Evolutionary conservation across 2,113 vertebrate species (phyloP), one percentile per base, ranked within the genome.

Genomic region (Plotosus lineatus): DNA sequence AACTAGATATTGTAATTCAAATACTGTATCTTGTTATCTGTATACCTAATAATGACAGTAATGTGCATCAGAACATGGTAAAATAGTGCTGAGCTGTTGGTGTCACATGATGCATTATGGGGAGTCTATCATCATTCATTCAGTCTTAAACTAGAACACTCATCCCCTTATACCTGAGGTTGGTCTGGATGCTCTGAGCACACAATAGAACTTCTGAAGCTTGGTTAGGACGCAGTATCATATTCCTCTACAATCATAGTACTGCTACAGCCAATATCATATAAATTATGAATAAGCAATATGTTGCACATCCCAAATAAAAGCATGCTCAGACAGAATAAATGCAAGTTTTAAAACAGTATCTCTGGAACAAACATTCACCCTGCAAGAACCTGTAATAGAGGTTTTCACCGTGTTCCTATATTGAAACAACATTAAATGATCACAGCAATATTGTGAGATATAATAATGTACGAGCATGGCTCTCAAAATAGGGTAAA

Each of bases 301-400:
- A 73, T 73, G 51, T 51, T 36, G 17, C 2, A 19, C 31, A 14
- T 50, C 1, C 3, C 19, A 50, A 48, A 50, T 66, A 88, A 86
- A 84, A 83, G 77, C 77, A 81, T 53, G 66, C 58, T 86, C 68
- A 81, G 65, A 82, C 78, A 77, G 80, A 86, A 84, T 76, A 81
- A 87, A 81, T n/a, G 42, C n/a, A 78, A 23, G 78, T 58, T 81
- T 88, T 90, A 92, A 85, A 90, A 92, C 86, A 90, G 82, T 40
- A 69, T 77, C 44, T 75, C 83, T 71, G 83, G 83, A 85, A 82
- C 85, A 87, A 6, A 15, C 11, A 40, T 12, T 69, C 36, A 73
- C 63, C 31, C 79, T 42, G 38, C 46, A 72, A 11, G 4, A 26
- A 6, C 14, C 8, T 69, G 12, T 44, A 40, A 4, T 46, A 7